Evolutionary conservation across 2,888 invertebrate genomes (phyloP), one percentile per base, ranked within the genome.

Genomic region (Euclidia mi): DNA sequence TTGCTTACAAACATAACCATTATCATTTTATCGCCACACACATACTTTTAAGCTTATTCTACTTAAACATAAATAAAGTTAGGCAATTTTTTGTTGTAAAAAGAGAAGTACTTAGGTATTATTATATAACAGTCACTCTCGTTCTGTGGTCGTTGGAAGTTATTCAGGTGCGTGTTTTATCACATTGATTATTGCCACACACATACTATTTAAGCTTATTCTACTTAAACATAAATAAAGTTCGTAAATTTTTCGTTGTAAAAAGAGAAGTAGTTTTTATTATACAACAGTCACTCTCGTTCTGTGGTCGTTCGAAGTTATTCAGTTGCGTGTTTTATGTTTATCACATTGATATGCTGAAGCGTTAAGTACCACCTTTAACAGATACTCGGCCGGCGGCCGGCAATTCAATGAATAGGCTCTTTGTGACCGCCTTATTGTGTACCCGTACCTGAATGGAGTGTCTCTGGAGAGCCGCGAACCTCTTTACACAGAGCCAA

Each of bases 391-490:
- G 34, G 56, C 46, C 52, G 47, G 49, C 68, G 60, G 61, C 77
- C 65, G 75, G 65, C 73, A 78, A 79, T 81, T 79, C 78, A 73
- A 78, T 86, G 84, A 82, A 85, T 75, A 80, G 79, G 71, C 64
- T 75, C 83, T 85, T 82, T 84, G 81, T 80, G 75, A 67, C 71
- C 71, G 65, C 65, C 71, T 79, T 74, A 86, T 87, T 88, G 85
- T 85, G 76, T 75, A 55, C 50, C 70, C 65, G 48, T 69, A 70
- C 80, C 76, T 80, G 76, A 84, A 82, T 81, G 62, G 69, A 79
- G 71, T 59, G 56, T 49, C 67, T 74, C 69, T 56, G 53, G 56
- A 70, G 57, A 66, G 63, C 63, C 66, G 56, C 59, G 62, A 72
- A 71, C 65, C 78, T 78, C 77, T 79, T 80, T 78, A 67, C 71